Conservation (phyloP, 1,140 invertebrate genomes). For the Euschistus heros region DNA sequence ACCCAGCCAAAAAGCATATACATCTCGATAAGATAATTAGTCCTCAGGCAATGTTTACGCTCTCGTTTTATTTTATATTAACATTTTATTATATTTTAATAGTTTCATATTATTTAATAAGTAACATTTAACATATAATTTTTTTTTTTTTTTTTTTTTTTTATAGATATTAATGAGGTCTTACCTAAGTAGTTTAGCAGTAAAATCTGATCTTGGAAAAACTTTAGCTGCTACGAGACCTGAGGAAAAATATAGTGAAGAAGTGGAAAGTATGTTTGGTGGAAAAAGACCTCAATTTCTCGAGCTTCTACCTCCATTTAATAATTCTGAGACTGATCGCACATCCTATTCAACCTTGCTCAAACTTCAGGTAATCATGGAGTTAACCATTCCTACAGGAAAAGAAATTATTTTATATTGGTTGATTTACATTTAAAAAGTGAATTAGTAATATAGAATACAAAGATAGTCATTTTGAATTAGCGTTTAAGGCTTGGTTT, state of each 20-base stretch:
- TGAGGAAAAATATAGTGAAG: background rate
- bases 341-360: constrained; percentile 24
- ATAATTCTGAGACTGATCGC: constrained; percentile 15
- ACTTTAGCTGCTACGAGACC: background rate
- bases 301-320: constrained; percentile 27
- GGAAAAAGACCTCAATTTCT: constrained; percentile 27
- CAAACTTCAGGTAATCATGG: constrained; percentile 28
- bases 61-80: too few relatives aligned
- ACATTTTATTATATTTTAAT: too few relatives aligned
- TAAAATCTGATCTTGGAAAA: constrained; percentile 20
- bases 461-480: too few relatives aligned
- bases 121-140: too few relatives aligned
- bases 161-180: constrained; percentile 32
- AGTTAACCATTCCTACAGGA: background rate
- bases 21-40: too few relatives aligned
- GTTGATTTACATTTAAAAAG: background rate
- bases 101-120: too few relatives aligned
- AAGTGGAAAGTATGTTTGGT: constrained; percentile 21
- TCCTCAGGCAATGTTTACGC: too few relatives aligned
- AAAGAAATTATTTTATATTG: background rate
- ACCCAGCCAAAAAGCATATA: too few relatives aligned
- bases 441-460: too few relatives aligned
- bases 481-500: too few relatives aligned
- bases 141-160: constrained; percentile 1
- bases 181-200: constrained; percentile 31